Percentiles rank a stretch among this genome's conserved stretches.
phyloP scores from a whole-genome alignment of 1,140 invertebrate genomes.

The Lasioglossum albipes region DNA sequence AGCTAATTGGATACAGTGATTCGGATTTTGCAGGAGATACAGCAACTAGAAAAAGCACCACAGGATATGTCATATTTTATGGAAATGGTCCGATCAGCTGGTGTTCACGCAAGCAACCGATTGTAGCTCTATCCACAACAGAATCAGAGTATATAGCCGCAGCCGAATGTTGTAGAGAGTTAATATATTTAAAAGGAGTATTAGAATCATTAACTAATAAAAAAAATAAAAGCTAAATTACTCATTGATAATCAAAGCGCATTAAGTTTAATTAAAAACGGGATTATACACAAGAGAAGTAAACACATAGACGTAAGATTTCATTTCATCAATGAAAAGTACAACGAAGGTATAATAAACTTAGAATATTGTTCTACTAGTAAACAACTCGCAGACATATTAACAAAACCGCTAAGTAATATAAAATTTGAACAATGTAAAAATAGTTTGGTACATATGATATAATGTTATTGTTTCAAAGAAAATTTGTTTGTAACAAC shows the following conservation, averaged over 20 bases:
- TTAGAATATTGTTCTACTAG: conserved; percentile 23
- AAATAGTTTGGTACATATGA: neutral
- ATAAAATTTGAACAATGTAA: conserved; percentile 4
- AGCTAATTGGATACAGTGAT: neutral
- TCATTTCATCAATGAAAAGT: conserved; percentile 4
- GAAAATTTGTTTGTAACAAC: no score
- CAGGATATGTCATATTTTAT: conserved; percentile 8
- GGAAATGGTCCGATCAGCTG: neutral
- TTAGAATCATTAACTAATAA: neutral
- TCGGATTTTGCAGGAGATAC: conserved; percentile 9
- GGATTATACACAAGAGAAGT: neutral
- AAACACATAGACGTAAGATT: conserved; percentile 21
- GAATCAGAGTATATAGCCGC: conserved; percentile 16
- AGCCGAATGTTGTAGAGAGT: conserved; percentile 15
- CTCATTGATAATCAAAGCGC: conserved; percentile 18
- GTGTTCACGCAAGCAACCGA: conserved; percentile 12
- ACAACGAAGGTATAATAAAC: neutral
- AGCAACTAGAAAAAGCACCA: neutral
- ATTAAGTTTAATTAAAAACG: conserved; percentile 6
- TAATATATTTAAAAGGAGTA: conserved; percentile 6
- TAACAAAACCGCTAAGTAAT: conserved; percentile 3
- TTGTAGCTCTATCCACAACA: conserved; percentile 11
- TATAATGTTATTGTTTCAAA: neutral
- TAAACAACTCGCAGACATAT: neutral
- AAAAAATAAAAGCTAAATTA: neutral